Evolutionary conservation across 2,113 vertebrate species (phyloP), one percentile per base, ranked within the genome.

Genomic region (Uria lomvia): DNA sequence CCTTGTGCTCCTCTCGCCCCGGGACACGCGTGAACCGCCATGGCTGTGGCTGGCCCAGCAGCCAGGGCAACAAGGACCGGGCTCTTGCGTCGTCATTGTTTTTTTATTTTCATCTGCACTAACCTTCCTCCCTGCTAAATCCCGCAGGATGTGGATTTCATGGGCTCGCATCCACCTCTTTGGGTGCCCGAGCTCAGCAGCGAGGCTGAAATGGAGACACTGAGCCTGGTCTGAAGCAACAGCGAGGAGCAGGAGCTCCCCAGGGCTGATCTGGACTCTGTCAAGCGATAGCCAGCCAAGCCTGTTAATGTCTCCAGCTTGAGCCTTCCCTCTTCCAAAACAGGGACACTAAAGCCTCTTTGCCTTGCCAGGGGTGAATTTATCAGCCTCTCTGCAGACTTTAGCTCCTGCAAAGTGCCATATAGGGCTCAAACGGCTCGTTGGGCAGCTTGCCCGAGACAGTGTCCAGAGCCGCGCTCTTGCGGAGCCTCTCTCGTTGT

Each of bases 11-110:
- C 38, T 77, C 62, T 68, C 6, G 5, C 42, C 67, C 30, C 26
- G 63, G 73, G 53, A 85, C 45, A 50, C 16, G 0, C 8, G 8
- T 20, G 47, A 94, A 77, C 75, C 4, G 7, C 71, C 55, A 7
- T 63, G 59, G 92, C 87, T 96, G 85, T 17, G 94, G 94, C 92
- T 97, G 95, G 94, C 62, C 83, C 92, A 85, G 53, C 86, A 94
- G 88, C 91, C 86, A 74, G 53, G 62, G 75, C 40, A 77, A 60
- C 2, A 1, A 81, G 34, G 34, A 42, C 26, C 0, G 1, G 40
- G 47, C 58, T 88, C 56, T 65, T 55, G 18, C 3, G 3, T 65
- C 9, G 3, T 65, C 1, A 1, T 4, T 26, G 14, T 14, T 45
- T 45, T 67, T 72, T 79, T 2, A 30, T 18, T 76, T 92, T 65